These are phyloP conservation scores for Epiblema foenella DNA, from an alignment of 2,888 invertebrate genomes.

Conservation along the genomic window DNA sequence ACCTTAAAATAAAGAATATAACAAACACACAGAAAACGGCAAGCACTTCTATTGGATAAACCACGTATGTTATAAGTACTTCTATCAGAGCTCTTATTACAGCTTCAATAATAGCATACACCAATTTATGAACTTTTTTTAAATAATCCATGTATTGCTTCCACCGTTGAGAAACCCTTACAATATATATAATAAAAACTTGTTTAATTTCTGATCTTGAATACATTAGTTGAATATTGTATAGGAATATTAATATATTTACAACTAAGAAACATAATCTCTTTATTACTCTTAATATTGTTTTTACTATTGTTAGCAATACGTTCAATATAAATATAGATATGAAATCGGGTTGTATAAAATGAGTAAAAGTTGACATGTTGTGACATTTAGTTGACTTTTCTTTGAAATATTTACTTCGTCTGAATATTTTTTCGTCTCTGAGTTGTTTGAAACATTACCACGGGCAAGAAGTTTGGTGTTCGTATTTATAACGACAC, in stretches of 20 bases:
- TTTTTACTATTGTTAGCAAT: constrained; percentile 3
- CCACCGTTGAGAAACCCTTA: neutral
- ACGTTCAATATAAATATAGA: constrained; percentile 2
- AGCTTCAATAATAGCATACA: constrained; percentile 36
- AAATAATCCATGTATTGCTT: constrained; percentile 25
- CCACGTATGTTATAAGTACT: neutral
- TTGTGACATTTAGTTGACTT: constrained; percentile 4
- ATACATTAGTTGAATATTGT: neutral
- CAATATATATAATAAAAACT: neutral
- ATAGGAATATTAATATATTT: constrained; percentile 3
- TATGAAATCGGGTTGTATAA: constrained; percentile 25
- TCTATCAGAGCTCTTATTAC: constrained; percentile 25
- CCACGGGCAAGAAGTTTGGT: too few species aligned
- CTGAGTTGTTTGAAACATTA: too few species aligned
- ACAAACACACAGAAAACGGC: neutral
- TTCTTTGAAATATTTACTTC: neutral
- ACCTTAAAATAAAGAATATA: constrained; percentile 5
- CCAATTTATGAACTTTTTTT: constrained; percentile 29
- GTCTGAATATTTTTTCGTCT: too few species aligned
- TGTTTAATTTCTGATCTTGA: neutral
- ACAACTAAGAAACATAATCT: constrained; percentile 7
- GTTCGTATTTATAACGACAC: too few species aligned
- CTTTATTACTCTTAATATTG: neutral
- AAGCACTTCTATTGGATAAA: constrained; percentile 8
- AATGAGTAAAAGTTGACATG: constrained; percentile 24